Base-by-base conservation (phyloP, 2,113 vertebrate genomes). In the Pollimyrus isidori region DNA sequence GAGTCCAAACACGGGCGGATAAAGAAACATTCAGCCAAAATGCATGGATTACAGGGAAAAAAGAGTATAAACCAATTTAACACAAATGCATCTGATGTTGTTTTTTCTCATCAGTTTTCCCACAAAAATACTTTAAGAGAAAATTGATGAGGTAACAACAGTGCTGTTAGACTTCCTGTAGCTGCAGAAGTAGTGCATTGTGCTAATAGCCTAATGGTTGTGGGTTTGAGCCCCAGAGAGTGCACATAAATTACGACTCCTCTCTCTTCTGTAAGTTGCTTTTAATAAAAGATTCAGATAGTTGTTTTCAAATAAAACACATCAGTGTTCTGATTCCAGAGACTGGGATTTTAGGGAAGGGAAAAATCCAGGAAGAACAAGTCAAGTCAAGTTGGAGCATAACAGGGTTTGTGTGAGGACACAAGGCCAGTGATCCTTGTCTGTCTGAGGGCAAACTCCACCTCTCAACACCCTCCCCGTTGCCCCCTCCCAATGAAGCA, bases 401-500 rank as follows among this genome's bases (percentile, higher is more conserved):
- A 23, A 23, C 21, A 3, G 2, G 45, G 82, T 46, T 69, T 84
- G 45, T 45, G 45, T 84, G 42, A 84, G 45, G 45, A 84, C 82
- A 84, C 82, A 45, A 84, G 82, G 82, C 82, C 82, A 48, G 15
- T 84, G 82, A 84, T 84, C 82, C 82, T 84, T 48, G 82, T 84
- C 82, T 84, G 82, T 84, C 39, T 88, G 35, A 42, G 73, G 35
- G 15, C 42, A 80, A 35, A 35, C 69, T 5, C 58, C 42, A 23
- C 58, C 58, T 73, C 56, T 49, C 35, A 17, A 19, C 87, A 39
- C 42, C n/a, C 35, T 11, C 42, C 45, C 17, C 21, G 0, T 4
- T 23, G 9, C 80, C 91, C 92, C 92, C 53, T 80, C 92, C 87
- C 91, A 84, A 92, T 49, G 91, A 80, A 76, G 90, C 90, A 92